phyloP scores from a whole-genome alignment of 2,888 invertebrate genomes.

The Drosophila helvetica region DNA sequence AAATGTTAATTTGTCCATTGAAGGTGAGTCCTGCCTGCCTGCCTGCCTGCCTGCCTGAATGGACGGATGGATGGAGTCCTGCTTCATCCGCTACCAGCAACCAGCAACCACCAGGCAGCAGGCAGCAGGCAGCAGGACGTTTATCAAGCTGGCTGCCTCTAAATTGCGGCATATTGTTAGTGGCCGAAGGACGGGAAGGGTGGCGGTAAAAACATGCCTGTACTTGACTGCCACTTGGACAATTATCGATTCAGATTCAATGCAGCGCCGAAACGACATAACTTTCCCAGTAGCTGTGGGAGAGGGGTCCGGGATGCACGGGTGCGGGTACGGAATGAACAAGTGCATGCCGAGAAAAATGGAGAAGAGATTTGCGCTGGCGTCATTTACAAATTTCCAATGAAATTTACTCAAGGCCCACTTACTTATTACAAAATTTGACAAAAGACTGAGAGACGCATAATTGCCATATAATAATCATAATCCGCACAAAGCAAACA shows the following conservation, averaged over 20 bases:
- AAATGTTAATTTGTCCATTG: constrained; percentile 79
- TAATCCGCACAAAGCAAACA: constrained; percentile 78
- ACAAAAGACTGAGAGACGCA: constrained; percentile 67
- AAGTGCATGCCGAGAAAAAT: neutral
- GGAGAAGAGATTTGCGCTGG: constrained; percentile 48
- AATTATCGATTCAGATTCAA: constrained; percentile 69
- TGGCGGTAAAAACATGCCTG: constrained; percentile 39
- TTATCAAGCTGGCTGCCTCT: constrained; percentile 38
- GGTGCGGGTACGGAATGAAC: too few species aligned
- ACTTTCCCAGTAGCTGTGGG: neutral
- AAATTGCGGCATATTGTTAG: constrained; percentile 69
- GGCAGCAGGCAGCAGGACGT: constrained; percentile 17
- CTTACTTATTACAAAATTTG: constrained; percentile 71
- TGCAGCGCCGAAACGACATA: constrained; percentile 28
- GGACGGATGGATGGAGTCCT: neutral
- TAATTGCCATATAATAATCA: constrained; percentile 79
- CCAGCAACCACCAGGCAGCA: neutral
- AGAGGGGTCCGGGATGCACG: neutral
- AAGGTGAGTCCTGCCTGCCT: constrained; percentile 54
- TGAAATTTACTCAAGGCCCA: constrained; percentile 66
- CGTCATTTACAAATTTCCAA: constrained; percentile 59
- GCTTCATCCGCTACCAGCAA: neutral
- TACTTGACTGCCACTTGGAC: constrained; percentile 37
- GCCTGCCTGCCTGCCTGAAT: neutral
- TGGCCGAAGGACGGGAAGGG: constrained; percentile 16